Percentiles rank a stretch among this genome's conserved stretches.
These are phyloP conservation scores for Sciurus vulgaris DNA, from an alignment of 2,797 vertebrate genomes.

Conservation along the genomic window DNA sequence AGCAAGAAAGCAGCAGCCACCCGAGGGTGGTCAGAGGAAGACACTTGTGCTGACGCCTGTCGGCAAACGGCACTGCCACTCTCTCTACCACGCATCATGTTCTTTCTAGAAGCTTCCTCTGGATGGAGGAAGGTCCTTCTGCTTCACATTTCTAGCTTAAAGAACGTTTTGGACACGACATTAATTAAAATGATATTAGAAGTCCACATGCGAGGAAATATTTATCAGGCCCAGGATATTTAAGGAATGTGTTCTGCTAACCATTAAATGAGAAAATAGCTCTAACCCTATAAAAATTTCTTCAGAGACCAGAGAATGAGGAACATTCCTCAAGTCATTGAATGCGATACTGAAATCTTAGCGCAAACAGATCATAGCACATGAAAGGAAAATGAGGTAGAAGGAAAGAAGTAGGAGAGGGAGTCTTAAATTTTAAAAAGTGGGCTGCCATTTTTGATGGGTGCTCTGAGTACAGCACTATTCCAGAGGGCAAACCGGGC, in stretches of 20 bases:
- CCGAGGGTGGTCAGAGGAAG: neutral
- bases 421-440: neutral
- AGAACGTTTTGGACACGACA: too few species aligned
- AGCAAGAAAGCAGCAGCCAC: too few species aligned
- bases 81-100: too few species aligned
- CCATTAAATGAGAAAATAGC: neutral
- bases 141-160: too few species aligned
- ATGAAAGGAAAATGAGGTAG: neutral
- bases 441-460: neutral
- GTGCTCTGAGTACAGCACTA: neutral
- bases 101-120: too few species aligned
- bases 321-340: neutral
- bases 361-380: neutral
- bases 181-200: neutral
- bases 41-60: too few species aligned
- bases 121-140: too few species aligned
- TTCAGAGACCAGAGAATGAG: neutral
- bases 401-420: too few species aligned
- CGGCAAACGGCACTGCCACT: too few species aligned
- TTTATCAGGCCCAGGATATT: neutral
- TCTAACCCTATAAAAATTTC: neutral
- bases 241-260: neutral
- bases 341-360: neutral
- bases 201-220: too few species aligned
- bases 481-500: neutral